Base-by-base conservation (phyloP, 2,888 invertebrate species). In the Caenorhabditis sulstoni region DNA sequence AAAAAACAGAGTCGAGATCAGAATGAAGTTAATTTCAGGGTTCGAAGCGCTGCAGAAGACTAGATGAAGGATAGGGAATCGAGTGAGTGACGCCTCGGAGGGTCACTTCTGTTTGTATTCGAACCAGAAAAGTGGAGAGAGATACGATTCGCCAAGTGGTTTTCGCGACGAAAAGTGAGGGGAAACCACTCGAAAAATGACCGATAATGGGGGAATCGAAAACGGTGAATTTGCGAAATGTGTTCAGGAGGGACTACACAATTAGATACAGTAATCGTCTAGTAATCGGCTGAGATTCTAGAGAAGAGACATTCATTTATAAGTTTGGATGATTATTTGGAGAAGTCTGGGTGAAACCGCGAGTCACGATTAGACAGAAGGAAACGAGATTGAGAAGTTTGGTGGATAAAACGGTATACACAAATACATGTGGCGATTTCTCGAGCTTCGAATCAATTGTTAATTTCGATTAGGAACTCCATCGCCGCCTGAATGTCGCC, bases 391-490 rank as follows among this genome's bases (percentile, higher is more conserved):
- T 29, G 3, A 29, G 7, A 29, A 7, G 29, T 29, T 29, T 29
- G 29, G 7, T 29, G 29, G 29, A 7, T 29, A 29, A 29, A 29
- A 29, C 29, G 29, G 29, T 29, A 29, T 41, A 11, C 2, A 41
- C 41, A 41, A 8, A 37, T 8, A n/a, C 5, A 55, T 8, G 14
- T 18, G 47, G 50, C 9, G 14, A 5, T n/a, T n/a, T n/a, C n/a
- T n/a, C 23, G 5, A 12, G 35, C 1, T 12, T 37, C 22, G 2
- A n/a, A 57, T 73, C 50, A 59, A 7, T 65, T 64, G 29, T 66
- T 64, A 47, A 79, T 67, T n/a, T 68, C 68, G 11, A 79, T 55
- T 8, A 79, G 58, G 14, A 73, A 58, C 52, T 79, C 79, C 29
- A 68, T 55, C 4, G 79, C 79, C 0, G 41, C 45, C 16, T 74